phyloP scores from a whole-genome alignment of 2,113 vertebrate species.

The Edolisoma coerulescens region DNA sequence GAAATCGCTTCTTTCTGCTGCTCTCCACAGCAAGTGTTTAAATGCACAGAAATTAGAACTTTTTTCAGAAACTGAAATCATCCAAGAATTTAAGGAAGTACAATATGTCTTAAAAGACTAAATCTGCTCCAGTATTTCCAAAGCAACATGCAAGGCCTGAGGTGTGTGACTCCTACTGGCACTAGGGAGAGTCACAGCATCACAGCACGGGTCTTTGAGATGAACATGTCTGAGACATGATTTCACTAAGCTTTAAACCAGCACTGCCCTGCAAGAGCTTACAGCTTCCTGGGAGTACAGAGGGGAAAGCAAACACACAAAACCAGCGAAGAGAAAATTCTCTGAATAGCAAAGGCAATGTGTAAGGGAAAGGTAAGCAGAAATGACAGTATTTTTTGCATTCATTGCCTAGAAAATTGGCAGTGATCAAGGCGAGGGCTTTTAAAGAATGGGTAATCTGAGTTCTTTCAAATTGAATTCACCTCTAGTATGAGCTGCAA shows the following conservation, averaged over 20 bases:
- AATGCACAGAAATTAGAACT: neutral
- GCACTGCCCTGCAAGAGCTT: neutral
- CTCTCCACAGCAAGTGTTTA: neutral
- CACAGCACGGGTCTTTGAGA: neutral
- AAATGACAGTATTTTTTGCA: neutral
- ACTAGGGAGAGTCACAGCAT: neutral
- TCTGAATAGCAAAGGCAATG: neutral
- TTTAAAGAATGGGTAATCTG: neutral
- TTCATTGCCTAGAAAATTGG: neutral
- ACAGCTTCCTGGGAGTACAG: neutral
- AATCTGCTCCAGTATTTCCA: neutral
- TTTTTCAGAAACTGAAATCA: neutral
- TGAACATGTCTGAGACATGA: fast-evolving
- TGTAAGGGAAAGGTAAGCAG: neutral
- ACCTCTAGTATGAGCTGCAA: neutral
- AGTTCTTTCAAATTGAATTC: neutral
- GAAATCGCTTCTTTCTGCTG: slow-evolving; percentile 24
- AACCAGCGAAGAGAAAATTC: neutral
- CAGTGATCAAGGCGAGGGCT: neutral
- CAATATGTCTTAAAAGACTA: neutral
- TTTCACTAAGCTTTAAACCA: neutral
- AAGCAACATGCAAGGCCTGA: neutral
- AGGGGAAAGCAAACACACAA: neutral
- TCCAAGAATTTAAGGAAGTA: neutral
- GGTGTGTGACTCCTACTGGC: neutral